Evolutionary conservation across 1,140 invertebrate genomes (phyloP), one percentile per base, ranked within the genome.

Genomic region (Onthophagus taurus): DNA sequence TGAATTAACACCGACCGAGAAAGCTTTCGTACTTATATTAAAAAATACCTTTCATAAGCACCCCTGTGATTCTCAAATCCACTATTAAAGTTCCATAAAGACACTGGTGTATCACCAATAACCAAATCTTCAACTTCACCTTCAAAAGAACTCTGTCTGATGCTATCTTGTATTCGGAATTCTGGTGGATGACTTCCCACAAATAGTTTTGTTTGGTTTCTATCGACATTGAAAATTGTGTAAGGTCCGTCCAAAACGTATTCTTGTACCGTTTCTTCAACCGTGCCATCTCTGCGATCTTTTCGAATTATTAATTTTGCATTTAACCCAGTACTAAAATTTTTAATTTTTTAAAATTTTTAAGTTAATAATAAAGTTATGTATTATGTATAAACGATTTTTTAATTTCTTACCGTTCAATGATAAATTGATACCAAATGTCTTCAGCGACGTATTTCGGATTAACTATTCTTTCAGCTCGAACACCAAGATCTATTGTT

Each of bases 41-140:
- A 17, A 34, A 7, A 13, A 4, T 62, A 81, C 80, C 85, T 81
- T 58, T 85, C 81, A 9, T 67, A 57, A 0, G 86, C 83, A 5
- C 81, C 85, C 48, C 79, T 67, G 33, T 78, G 68, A 41, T 89
- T 87, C 24, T 86, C 82, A 24, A 82, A 80, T 17, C 77, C 81
- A 30, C 84, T 79, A 9, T 54, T 54, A 56, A 95, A 95, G 68
- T 98, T 97, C 94, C 94, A 98, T 11, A 98, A 71, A 0, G 93
- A 93, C 11, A 97, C 77, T 3, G 81, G 83, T 9, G 80, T 81
- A 20, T 91, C 87, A 12, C 92, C 92, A 50, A 97, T 84, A 36
- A 80, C 75, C 0, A 98, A 63, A 38, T 92, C 89, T 60, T 97
- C 93, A 46, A 98, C 85, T 52, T 83, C 75, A 3, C 96, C 96